phyloP scores from a whole-genome alignment of 2,797 vertebrate genomes.

The Mionectes olivaceus region DNA sequence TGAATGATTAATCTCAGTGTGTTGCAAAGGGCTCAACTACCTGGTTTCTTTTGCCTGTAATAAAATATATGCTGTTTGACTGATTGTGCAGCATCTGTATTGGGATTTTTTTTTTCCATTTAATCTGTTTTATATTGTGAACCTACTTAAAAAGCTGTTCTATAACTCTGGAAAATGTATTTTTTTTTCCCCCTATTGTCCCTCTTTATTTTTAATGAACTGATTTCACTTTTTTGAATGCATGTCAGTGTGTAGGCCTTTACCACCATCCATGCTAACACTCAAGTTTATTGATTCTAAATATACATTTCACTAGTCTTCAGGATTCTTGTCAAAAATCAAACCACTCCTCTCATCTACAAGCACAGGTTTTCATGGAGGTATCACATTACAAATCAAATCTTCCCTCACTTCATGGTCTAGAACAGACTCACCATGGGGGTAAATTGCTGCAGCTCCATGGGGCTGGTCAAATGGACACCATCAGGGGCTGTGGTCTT shows the following conservation, averaged over 20 bases:
- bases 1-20: conserved; percentile 37
- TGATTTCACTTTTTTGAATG: background rate
- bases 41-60: background rate
- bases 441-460: background rate
- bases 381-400: background rate
- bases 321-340: background rate
- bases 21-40: background rate
- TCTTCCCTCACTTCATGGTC: background rate
- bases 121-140: background rate
- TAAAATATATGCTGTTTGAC: background rate
- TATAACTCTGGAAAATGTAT: background rate
- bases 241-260: background rate
- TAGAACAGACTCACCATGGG: background rate
- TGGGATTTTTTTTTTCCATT: background rate
- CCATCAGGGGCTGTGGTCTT: background rate
- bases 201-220: background rate
- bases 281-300: background rate
- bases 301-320: background rate
- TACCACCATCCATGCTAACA: background rate
- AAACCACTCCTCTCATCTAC: background rate
- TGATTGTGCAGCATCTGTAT: background rate
- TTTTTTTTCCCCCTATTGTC: background rate
- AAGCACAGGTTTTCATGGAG: background rate
- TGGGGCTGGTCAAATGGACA: background rate
- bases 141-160: background rate